These are phyloP conservation scores for Etheostoma perlongum DNA, from an alignment of 2,797 vertebrate genomes.

Conservation along the genomic window DNA sequence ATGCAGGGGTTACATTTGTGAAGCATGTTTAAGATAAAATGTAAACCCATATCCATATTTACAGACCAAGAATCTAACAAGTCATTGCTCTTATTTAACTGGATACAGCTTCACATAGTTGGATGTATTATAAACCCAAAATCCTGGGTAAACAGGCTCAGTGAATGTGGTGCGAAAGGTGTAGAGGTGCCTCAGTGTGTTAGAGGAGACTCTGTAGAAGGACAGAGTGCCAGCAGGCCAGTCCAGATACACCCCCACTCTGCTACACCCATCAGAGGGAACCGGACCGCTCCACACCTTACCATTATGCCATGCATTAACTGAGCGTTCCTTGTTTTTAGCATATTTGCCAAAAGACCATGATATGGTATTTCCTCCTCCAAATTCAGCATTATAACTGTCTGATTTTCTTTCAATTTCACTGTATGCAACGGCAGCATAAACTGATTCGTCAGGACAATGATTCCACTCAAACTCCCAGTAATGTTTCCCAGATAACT, in stretches of 20 bases:
- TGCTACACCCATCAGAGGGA: neutral
- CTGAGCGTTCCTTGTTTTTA: too few species aligned
- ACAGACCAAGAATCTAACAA: neutral
- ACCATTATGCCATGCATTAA: too few species aligned
- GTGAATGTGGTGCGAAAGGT: conserved; percentile 8
- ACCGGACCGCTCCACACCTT: too few species aligned
- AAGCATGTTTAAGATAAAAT: neutral
- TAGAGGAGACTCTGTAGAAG: conserved; percentile 18
- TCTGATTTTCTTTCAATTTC: neutral
- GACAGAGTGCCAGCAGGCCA: conserved; percentile 34
- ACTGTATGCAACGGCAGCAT: neutral
- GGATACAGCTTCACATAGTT: too few species aligned
- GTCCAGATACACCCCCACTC: conserved; percentile 35
- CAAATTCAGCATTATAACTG: too few species aligned
- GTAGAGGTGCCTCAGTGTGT: conserved; percentile 7
- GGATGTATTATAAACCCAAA: too few species aligned
- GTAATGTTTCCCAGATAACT: conserved; percentile 21
- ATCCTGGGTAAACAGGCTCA: conserved; percentile 19
- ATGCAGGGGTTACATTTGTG: too few species aligned
- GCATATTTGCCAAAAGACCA: too few species aligned
- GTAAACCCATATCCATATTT: too few species aligned
- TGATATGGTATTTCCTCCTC: too few species aligned
- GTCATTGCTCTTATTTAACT: too few species aligned
- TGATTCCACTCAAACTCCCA: conserved; percentile 46
- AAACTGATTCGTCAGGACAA: too few species aligned